Percentiles rank a stretch among this genome's conserved stretches.
These are phyloP conservation scores for Amazona vittata DNA, from an alignment of 2,113 vertebrate species.

Conservation along the genomic window DNA sequence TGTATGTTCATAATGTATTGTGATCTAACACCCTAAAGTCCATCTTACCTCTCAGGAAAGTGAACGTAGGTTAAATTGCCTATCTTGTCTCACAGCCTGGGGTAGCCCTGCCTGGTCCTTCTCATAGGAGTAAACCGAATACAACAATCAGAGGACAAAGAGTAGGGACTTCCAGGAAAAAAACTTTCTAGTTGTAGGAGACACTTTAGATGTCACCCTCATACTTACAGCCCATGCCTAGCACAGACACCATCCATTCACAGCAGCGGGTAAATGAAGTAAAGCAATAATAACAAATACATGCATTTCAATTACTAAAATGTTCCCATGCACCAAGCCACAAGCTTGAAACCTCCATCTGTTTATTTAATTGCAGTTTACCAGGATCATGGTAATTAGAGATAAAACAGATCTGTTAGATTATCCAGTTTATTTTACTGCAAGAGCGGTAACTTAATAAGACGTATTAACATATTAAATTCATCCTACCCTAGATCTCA, in stretches of 20 bases:
- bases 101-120: background rate
- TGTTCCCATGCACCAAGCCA: slow-evolving; percentile 14
- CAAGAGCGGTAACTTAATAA: slow-evolving; percentile 59
- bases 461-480: slow-evolving; percentile 60
- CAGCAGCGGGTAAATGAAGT: background rate
- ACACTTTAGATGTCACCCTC: background rate
- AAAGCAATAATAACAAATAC: background rate
- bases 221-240: background rate
- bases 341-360: slow-evolving; percentile 40
- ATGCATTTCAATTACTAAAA: slow-evolving; percentile 3
- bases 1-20: background rate
- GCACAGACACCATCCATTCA: background rate
- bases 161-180: background rate
- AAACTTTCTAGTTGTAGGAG: background rate
- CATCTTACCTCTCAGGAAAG: background rate
- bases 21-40: background rate
- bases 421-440: slow-evolving; percentile 64
- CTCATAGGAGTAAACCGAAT: background rate
- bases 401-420: slow-evolving; percentile 68
- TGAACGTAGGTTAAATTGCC: background rate
- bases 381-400: slow-evolving; percentile 61
- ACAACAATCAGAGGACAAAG: background rate
- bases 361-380: slow-evolving; percentile 69
- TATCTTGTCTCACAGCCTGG: background rate
- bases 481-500: slow-evolving; percentile 57